phyloP scores from a whole-genome alignment of 2,113 vertebrate species.

The Pagrus major region DNA sequence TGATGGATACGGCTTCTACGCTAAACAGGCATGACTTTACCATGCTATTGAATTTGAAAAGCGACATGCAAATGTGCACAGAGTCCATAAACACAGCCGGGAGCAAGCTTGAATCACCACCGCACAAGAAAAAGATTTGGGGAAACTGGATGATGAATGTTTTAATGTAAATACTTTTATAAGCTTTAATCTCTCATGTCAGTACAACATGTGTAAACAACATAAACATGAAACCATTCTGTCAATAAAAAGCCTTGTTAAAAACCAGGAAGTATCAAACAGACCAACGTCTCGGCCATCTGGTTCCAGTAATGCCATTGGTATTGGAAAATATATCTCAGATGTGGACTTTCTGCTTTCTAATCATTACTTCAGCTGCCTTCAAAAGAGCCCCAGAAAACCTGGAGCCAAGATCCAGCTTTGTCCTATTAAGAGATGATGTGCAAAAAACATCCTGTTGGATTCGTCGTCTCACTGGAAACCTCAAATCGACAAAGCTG shows the following conservation, averaged over 20 bases:
- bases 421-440: constrained; percentile 72
- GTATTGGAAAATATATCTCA: constrained; percentile 80
- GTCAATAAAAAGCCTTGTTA: constrained; percentile 72
- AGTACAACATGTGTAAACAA: constrained; percentile 55
- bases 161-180: constrained; percentile 40
- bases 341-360: constrained; percentile 78
- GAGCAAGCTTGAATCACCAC: constrained; percentile 12
- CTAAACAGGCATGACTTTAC: constrained; percentile 22
- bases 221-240: constrained; percentile 62
- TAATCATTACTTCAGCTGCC: constrained; percentile 76
- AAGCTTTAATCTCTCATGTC: constrained; percentile 51
- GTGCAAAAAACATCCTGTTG: constrained; percentile 59
- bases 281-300: constrained; percentile 67
- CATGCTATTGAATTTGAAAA: constrained; percentile 9
- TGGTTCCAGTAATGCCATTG: constrained; percentile 76
- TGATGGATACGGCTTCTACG: constrained; percentile 14
- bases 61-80: constrained; percentile 8
- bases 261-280: constrained; percentile 73
- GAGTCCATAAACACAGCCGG: constrained; percentile 2
- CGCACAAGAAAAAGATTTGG: constrained; percentile 22
- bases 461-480: constrained; percentile 30
- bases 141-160: constrained; percentile 16
- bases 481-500: constrained; percentile 40
- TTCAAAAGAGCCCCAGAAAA: constrained; percentile 68
- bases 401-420: constrained; percentile 52